These are phyloP conservation scores for Spodoptera littoralis DNA, from an alignment of 2,888 invertebrate genomes.

Conservation along the genomic window DNA sequence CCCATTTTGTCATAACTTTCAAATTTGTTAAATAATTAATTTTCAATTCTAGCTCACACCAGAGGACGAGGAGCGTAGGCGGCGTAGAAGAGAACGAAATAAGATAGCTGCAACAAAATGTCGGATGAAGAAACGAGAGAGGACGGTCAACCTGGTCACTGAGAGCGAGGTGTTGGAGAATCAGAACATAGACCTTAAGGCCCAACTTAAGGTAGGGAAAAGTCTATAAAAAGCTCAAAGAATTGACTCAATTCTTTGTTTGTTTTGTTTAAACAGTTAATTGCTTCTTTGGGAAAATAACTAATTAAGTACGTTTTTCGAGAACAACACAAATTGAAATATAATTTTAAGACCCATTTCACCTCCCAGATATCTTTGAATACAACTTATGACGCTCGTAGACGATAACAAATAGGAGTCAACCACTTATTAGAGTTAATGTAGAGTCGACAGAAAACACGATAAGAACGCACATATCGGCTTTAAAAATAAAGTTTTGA, in stretches of 20 bases:
- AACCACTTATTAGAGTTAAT: conserved; percentile 59
- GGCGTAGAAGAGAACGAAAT: conserved; percentile 96
- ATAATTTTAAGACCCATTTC: conserved; percentile 24
- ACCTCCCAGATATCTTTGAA: conserved; percentile 48
- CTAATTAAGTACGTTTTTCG: too few species aligned
- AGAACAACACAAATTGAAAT: too few species aligned
- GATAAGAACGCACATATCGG: conserved; percentile 51
- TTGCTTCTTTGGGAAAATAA: too few species aligned
- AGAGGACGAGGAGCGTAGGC: conserved; percentile 96
- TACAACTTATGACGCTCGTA: conserved; percentile 45
- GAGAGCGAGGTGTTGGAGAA: conserved; percentile 96
- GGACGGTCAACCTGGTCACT: conserved; percentile 94
- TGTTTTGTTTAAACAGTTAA: not conserved
- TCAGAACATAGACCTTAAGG: conserved; percentile 95
- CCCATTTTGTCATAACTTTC: too few species aligned
- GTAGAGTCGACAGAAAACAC: conserved; percentile 36
- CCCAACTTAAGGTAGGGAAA: conserved; percentile 90
- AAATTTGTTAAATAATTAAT: conserved; percentile 2
- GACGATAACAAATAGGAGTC: conserved; percentile 58
- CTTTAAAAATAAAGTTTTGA: conserved; percentile 17
- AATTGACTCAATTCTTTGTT: not conserved
- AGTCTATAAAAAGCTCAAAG: not conserved
- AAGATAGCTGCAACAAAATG: conserved; percentile 98
- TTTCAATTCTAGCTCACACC: conserved; percentile 91
- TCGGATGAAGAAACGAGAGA: conserved; percentile 97